Percentiles rank a stretch among this genome's conserved stretches.
These are phyloP conservation scores for Graphium colonna DNA, from an alignment of 2,888 invertebrate genomes.

Conservation along the genomic window DNA sequence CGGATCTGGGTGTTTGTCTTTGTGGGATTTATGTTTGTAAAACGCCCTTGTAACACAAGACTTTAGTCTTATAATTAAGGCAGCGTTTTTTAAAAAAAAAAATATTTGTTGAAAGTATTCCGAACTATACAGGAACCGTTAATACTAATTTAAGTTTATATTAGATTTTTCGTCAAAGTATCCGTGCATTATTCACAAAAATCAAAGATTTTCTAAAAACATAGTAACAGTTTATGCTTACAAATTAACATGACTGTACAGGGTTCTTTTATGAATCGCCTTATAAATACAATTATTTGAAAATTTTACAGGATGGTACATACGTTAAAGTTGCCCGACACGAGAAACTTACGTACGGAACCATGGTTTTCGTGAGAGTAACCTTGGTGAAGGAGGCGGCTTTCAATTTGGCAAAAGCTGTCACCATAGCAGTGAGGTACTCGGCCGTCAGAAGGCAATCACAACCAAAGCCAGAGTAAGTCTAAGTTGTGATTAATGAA, in stretches of 20 bases:
- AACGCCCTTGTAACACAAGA: no score
- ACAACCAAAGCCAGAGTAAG: constrained; percentile 87
- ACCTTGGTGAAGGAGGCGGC: constrained; percentile 88
- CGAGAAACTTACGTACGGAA: constrained; percentile 88
- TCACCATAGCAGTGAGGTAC: constrained; percentile 93
- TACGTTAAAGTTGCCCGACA: constrained; percentile 88
- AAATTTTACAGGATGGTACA: constrained; percentile 84
- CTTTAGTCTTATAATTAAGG: no score
- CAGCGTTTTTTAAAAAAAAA: no score
- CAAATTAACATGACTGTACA: neutral
- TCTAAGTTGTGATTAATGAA: neutral
- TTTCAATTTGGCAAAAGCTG: constrained; percentile 87
- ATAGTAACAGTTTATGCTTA: neutral
- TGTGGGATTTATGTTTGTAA: no score
- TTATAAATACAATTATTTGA: neutral
- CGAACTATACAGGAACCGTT: no score
- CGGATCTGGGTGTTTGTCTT: no score
- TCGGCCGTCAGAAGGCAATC: constrained; percentile 94
- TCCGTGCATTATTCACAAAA: neutral
- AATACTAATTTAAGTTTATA: no score
- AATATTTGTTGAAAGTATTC: no score
- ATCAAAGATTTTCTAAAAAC: neutral
- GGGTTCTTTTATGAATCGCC: neutral
- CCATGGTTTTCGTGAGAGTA: constrained; percentile 95
- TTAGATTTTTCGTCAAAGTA: no score